Evolutionary conservation across 1,140 invertebrate genomes (phyloP).

Genomic region (Laodelphax striatellus): DNA sequence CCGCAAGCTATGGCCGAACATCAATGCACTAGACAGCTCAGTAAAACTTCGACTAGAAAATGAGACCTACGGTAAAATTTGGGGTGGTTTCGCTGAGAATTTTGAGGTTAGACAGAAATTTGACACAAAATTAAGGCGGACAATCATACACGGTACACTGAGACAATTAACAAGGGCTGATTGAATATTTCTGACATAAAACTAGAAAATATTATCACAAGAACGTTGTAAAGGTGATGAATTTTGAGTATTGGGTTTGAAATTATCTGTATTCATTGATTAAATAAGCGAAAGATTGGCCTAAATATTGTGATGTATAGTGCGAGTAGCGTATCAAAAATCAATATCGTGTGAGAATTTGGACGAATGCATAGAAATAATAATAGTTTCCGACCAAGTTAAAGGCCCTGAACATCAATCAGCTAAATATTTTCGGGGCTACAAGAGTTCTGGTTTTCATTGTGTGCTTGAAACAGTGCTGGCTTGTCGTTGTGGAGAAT

Average conservation of each 20-base stretch:
- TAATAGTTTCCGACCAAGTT: background rate
- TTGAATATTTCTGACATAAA: no score
- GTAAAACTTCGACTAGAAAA: background rate
- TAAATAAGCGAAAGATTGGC: no score
- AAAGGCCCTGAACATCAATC: background rate
- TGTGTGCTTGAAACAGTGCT: background rate
- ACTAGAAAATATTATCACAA: no score
- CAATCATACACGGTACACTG: no score
- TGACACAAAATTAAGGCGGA: background rate
- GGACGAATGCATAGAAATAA: background rate
- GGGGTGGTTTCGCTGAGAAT: background rate
- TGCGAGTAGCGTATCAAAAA: background rate
- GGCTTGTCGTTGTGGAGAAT: background rate
- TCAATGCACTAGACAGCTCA: background rate
- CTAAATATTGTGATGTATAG: background rate
- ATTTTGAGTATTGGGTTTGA: no score
- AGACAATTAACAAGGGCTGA: no score
- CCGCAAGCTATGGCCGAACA: background rate
- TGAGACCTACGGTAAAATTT: no score
- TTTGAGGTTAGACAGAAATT: background rate
- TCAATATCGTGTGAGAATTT: background rate
- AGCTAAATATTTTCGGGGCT: background rate
- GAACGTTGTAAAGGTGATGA: no score
- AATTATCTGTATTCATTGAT: no score
- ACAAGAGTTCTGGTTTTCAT: background rate